Base-by-base conservation (phyloP, 2,888 invertebrate genomes). In the Pachydiplax longipennis region DNA sequence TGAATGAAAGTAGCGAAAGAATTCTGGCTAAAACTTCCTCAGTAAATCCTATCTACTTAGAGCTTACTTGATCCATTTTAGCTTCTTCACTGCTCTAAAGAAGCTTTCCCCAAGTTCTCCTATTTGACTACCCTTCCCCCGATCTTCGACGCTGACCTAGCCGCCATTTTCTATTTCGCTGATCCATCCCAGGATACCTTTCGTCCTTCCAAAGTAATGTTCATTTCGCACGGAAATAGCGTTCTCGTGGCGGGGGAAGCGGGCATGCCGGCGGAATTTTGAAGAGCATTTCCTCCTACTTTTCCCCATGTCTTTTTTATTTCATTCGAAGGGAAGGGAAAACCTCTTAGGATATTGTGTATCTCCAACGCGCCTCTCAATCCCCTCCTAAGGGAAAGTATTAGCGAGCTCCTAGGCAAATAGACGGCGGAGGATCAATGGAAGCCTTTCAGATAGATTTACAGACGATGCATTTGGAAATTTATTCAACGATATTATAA, bases 121-220 rank as follows among this genome's bases (percentile, higher is more conserved):
- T 53, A n/a, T 58, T 53, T 58, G n/a, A 6, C 31, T 53, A 22
- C 35, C 13, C 53, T 15, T 6, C n/a, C 35, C n/a, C 35, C 35
- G 35, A 48, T 25, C 31, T 61, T 48, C 95, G 81, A 58, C 90
- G 31, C 82, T 40, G 82, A 25, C 8, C 82, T 82, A 25, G 13
- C 82, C 82, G 44, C 48, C 48, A 40, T 48, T 48, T 82, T 81
- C 35, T 81, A 40, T 48, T 82, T 44, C 82, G 18, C 82, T 35
- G 83, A 83, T 83, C 83, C 83, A 31, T 83, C 83, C 83, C 83
- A 58, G 35, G 83, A 35, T 83, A 35, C 83, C 83, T 83, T 83
- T 83, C 58, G 73, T 53, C 83, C 35, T 35, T 83, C 83, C 35
- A 83, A 53, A 83, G 83, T 83, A 83, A 83, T 83, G 83, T 58